Conservation (phyloP, 2,888 invertebrate genomes). For the Syrphus vitripennis region DNA sequence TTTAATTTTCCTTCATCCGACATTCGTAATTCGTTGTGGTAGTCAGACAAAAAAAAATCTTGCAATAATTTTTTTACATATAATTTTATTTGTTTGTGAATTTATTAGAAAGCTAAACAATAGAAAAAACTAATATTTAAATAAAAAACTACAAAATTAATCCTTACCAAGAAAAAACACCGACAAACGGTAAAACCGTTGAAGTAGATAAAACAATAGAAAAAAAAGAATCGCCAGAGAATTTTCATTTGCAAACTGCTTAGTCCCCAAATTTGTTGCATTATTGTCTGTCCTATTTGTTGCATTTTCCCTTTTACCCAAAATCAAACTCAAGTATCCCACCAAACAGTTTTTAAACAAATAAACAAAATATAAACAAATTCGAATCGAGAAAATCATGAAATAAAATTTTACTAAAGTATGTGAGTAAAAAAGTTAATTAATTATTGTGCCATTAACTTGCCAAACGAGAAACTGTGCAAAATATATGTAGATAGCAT, state of each 20-base stretch:
- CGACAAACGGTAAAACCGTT: background rate
- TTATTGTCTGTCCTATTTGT: background rate
- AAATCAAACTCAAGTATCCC: background rate
- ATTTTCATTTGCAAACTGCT: background rate
- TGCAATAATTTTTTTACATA: constrained; percentile 1
- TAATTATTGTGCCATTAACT: constrained; percentile 41
- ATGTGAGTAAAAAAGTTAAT: constrained; percentile 36
- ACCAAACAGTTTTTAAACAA: background rate
- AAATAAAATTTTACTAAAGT: background rate
- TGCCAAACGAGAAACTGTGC: constrained; percentile 33
- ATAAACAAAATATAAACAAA: background rate
- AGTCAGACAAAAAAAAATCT: background rate
- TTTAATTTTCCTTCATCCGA: background rate
- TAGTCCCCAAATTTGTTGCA: constrained; percentile 15
- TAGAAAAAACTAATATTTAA: too few relatives aligned
- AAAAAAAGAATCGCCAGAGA: background rate
- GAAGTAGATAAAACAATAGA: background rate
- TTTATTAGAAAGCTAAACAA: background rate
- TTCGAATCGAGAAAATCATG: background rate
- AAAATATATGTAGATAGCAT: constrained; percentile 15
- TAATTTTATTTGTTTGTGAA: constrained; percentile 1
- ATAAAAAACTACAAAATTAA: background rate
- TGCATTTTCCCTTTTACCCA: background rate
- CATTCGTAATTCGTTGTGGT: background rate
- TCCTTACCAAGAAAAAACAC: background rate